phyloP scores from a whole-genome alignment of 2,797 vertebrate species.

The Liparis tanakae region DNA sequence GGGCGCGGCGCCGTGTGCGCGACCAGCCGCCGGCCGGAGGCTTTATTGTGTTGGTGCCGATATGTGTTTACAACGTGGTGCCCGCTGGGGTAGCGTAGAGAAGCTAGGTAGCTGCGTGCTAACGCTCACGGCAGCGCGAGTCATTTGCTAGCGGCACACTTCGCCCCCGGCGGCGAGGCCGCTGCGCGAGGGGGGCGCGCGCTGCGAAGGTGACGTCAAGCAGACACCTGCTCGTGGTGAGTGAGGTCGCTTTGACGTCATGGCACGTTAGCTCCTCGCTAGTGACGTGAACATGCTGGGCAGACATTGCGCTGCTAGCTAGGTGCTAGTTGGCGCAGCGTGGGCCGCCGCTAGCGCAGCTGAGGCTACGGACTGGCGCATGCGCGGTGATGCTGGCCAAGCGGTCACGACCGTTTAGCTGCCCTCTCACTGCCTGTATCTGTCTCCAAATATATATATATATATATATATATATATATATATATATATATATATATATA shows the following conservation, averaged over 20 bases:
- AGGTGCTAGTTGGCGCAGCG: constrained; percentile 31
- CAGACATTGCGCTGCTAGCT: background rate
- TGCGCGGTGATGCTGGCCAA: background rate
- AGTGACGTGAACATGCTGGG: background rate
- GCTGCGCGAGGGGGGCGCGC: background rate
- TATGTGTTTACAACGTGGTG: background rate
- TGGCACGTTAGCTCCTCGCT: background rate
- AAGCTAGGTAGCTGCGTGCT: background rate
- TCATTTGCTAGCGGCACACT: background rate
- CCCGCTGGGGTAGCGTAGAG: background rate
- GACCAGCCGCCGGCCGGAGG: background rate
- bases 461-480: too few relatives aligned
- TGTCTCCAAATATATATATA: too few relatives aligned
- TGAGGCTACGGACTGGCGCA: background rate
- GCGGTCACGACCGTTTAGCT: background rate
- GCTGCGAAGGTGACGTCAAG: background rate
- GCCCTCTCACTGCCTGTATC: background rate
- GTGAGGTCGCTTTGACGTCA: background rate
- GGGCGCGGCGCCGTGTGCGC: background rate
- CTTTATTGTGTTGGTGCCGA: background rate
- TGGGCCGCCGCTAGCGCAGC: too few relatives aligned
- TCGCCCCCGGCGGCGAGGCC: constrained; percentile 18
- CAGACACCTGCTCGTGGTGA: background rate
- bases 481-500: too few relatives aligned
- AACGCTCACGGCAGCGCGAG: background rate